Conservation (phyloP, 2,888 invertebrate genomes). For the Rhagonycha fulva region DNA sequence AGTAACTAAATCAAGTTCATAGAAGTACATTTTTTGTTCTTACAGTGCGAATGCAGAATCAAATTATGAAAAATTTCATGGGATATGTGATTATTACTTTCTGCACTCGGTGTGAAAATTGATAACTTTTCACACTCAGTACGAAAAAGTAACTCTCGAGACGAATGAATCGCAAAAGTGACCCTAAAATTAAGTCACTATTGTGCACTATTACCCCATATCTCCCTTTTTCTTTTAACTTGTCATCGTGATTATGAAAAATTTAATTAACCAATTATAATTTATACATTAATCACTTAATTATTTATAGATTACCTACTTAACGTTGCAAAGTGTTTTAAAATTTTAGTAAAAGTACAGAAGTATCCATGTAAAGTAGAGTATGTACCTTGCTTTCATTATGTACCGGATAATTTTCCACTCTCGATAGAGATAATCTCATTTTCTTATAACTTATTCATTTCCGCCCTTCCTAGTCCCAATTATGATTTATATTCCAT, state of each 20-base stretch:
- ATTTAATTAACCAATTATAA: not conserved
- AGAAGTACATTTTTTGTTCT: not conserved
- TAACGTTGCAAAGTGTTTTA: not conserved
- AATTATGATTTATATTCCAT: constrained; percentile 11
- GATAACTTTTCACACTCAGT: too few species aligned
- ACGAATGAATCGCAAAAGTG: too few species aligned
- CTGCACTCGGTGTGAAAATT: too few species aligned
- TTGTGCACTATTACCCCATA: not conserved
- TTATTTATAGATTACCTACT: not conserved
- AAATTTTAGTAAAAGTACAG: constrained; percentile 6
- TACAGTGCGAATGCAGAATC: not conserved
- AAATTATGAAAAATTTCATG: not conserved
- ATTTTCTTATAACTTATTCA: constrained; percentile 18
- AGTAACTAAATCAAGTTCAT: not conserved
- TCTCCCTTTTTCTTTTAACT: not conserved
- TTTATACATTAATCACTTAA: not conserved
- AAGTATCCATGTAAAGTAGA: not conserved
- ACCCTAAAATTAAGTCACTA: not conserved
- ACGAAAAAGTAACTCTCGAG: too few species aligned
- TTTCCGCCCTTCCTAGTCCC: constrained; percentile 1
- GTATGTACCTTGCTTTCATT: constrained; percentile 2
- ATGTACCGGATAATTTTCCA: constrained; percentile 10
- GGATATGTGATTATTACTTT: too few species aligned
- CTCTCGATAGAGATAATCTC: constrained; percentile 15
- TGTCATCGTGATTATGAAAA: not conserved